Conservation (phyloP, 1,140 invertebrate genomes). For the Drosophila prosaltans region DNA sequence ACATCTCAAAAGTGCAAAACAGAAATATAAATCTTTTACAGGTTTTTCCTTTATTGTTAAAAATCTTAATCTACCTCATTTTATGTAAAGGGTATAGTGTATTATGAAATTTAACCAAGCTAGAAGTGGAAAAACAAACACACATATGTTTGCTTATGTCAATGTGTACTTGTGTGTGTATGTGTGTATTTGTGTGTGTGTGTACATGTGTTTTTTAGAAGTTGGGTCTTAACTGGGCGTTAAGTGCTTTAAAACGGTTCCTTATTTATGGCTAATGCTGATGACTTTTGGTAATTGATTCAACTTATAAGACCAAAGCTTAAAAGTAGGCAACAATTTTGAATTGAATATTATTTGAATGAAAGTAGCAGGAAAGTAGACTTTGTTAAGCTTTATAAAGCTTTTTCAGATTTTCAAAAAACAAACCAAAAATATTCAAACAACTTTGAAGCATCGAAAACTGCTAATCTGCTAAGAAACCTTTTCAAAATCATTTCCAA, state of each 20-base stretch:
- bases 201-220: constrained; percentile 6
- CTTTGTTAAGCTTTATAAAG: neutral
- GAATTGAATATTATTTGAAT: neutral
- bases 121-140: constrained; percentile 53
- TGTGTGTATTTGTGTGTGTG: constrained; percentile 22
- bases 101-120: constrained; percentile 1
- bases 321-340: constrained; percentile 35
- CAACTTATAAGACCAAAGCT: constrained; percentile 7
- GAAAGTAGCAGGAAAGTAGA: constrained; percentile 28
- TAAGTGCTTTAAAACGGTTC: constrained; percentile 55
- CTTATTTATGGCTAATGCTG: constrained; percentile 62
- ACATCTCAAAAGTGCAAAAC: too few species aligned
- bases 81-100: neutral
- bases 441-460: too few species aligned
- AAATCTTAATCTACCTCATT: too few species aligned
- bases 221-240: constrained; percentile 58
- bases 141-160: neutral
- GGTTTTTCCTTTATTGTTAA: too few species aligned
- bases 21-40: too few species aligned
- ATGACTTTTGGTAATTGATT: constrained; percentile 42
- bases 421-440: neutral
- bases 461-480: too few species aligned
- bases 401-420: constrained; percentile 1
- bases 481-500: too few species aligned
- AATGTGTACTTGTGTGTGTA: neutral